Conservation (phyloP, 2,888 invertebrate genomes). For the Agrotis segetum region DNA sequence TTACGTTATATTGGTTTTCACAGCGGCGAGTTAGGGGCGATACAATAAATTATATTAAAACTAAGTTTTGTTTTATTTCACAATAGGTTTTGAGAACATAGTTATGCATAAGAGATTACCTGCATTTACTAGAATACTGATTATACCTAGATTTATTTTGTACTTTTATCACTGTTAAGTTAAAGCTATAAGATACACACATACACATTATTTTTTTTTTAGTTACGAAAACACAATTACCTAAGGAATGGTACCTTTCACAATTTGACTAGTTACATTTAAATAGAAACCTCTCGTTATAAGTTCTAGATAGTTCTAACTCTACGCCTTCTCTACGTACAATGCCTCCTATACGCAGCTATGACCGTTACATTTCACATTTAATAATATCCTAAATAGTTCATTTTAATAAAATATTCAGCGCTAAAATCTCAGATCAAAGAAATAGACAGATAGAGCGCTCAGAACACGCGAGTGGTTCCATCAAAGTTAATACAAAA, state of each 20-base stretch:
- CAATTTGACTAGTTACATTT: neutral
- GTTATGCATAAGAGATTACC: conserved; percentile 21
- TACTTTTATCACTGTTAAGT: conserved; percentile 48
- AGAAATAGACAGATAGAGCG: no score
- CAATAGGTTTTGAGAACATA: conserved; percentile 42
- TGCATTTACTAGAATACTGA: conserved; percentile 17
- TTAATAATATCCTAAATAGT: neutral
- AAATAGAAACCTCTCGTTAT: conserved; percentile 23
- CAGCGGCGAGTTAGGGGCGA: conserved; percentile 59
- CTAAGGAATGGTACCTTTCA: neutral
- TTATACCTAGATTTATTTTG: conserved; percentile 12
- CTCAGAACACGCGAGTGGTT: no score
- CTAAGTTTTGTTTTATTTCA: conserved; percentile 70
- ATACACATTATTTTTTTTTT: conserved; percentile 9
- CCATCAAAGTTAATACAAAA: no score
- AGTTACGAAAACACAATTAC: conserved; percentile 6
- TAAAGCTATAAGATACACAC: conserved; percentile 36
- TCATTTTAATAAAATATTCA: neutral
- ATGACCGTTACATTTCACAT: neutral
- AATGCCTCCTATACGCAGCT: conserved; percentile 10
- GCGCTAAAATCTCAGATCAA: conserved; percentile 29
- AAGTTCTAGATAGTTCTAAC: neutral
- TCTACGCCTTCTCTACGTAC: neutral
- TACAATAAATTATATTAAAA: conserved; percentile 63
- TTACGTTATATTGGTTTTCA: conserved; percentile 58